Evolutionary conservation across 2,888 invertebrate species (phyloP).

Genomic region (Drosophila diplacantha): DNA sequence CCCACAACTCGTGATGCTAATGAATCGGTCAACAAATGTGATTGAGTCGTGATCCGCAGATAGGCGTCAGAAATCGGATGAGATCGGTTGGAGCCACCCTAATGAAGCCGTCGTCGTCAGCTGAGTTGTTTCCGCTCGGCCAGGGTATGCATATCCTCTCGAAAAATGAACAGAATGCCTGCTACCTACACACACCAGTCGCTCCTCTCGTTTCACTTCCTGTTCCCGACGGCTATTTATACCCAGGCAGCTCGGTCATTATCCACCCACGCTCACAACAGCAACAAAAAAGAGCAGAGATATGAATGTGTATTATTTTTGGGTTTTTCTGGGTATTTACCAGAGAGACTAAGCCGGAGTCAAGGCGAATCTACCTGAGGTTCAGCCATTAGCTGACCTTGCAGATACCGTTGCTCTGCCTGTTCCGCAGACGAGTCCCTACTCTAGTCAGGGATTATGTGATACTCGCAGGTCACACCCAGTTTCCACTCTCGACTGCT

Average conservation of each 20-base stretch:
- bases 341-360: slow-evolving; percentile 49
- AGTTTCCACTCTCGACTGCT: slow-evolving; percentile 31
- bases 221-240: slow-evolving; percentile 54
- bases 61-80: slow-evolving; percentile 10
- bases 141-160: slow-evolving; percentile 20
- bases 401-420: slow-evolving; percentile 28
- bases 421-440: neutral
- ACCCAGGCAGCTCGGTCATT: slow-evolving; percentile 55
- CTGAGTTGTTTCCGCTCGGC: slow-evolving; percentile 22
- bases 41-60: slow-evolving; percentile 60
- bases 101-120: slow-evolving; percentile 16
- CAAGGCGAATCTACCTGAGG: slow-evolving; percentile 69
- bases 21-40: slow-evolving; percentile 66
- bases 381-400: slow-evolving; percentile 50
- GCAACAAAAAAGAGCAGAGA: neutral
- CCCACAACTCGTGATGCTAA: slow-evolving; percentile 52
- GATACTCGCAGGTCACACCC: slow-evolving; percentile 48
- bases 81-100: slow-evolving; percentile 26
- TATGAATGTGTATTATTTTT: slow-evolving; percentile 13
- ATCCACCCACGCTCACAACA: slow-evolving; percentile 36
- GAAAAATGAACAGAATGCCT: slow-evolving; percentile 1
- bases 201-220: slow-evolving; percentile 59
- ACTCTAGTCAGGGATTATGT: slow-evolving; percentile 1
- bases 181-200: slow-evolving; percentile 25
- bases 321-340: slow-evolving; percentile 38